These are phyloP conservation scores for Phyllotis vaccarum DNA, from an alignment of 2,797 vertebrate species.

Conservation along the genomic window DNA sequence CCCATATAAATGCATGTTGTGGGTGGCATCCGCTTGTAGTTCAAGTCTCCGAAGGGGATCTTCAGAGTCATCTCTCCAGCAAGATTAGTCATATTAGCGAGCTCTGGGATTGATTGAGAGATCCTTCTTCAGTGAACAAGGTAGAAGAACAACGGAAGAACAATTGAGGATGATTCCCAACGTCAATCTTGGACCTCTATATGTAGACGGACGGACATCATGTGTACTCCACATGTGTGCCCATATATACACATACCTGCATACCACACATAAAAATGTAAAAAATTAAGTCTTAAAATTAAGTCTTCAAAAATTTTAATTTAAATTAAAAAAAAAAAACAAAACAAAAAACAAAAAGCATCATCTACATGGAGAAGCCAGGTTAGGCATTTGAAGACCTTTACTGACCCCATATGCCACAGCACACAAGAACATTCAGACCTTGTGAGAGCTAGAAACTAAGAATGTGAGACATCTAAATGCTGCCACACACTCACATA, in stretches of 20 bases:
- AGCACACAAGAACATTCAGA: constrained; percentile 42
- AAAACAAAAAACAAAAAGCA: not conserved
- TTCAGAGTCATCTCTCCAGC: not conserved
- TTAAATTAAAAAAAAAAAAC: not conserved
- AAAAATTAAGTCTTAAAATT: not conserved
- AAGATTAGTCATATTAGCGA: not conserved
- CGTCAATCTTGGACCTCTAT: not conserved
- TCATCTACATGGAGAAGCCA: not conserved
- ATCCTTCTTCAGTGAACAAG: no score
- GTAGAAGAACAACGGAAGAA: not conserved
- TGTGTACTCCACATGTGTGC: no score
- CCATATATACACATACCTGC: not conserved
- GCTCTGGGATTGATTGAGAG: not conserved
- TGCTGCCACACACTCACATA: constrained; percentile 19
- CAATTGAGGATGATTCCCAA: not conserved
- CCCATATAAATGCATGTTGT: not conserved
- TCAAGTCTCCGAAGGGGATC: no score
- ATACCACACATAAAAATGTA: not conserved
- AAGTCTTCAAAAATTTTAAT: not conserved
- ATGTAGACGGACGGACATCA: not conserved
- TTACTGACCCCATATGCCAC: constrained; percentile 32
- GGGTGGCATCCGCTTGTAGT: not conserved
- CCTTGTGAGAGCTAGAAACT: constrained; percentile 54
- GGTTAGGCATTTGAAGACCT: constrained; percentile 40
- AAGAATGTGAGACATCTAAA: constrained; percentile 51